These are phyloP conservation scores for Caracal caracal DNA, from an alignment of 2,113 vertebrate species.

Conservation along the genomic window DNA sequence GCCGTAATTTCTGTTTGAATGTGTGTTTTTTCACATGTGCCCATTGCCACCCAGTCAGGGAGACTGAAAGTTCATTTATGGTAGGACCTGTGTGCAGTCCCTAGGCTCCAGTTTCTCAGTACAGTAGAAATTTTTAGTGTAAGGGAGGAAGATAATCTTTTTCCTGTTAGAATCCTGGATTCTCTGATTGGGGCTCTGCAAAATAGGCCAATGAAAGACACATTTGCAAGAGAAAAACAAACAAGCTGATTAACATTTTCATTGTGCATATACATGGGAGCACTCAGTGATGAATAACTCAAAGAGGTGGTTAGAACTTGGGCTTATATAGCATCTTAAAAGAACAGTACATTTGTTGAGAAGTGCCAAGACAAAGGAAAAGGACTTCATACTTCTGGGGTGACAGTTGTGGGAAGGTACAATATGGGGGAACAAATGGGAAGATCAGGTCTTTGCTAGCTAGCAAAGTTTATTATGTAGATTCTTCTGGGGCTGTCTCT, in stretches of 20 bases:
- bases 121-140: neutral
- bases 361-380: neutral
- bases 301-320: neutral
- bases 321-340: neutral
- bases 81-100: neutral
- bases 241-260: neutral
- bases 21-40: neutral
- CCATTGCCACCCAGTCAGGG: accelerated
- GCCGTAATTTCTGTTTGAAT: neutral
- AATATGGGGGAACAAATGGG: neutral
- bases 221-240: neutral
- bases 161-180: neutral
- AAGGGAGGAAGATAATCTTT: neutral
- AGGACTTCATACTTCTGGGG: neutral
- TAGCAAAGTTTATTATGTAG: neutral
- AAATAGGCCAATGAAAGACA: neutral
- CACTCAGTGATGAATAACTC: neutral
- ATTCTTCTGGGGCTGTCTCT: neutral
- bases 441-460: neutral
- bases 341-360: neutral
- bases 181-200: neutral
- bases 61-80: neutral
- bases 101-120: neutral
- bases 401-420: neutral
- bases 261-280: neutral